Percentiles rank a stretch among this genome's conserved stretches.
Conservation (phyloP, 2,113 vertebrate genomes). For the Brachionichthys hirsutus region DNA sequence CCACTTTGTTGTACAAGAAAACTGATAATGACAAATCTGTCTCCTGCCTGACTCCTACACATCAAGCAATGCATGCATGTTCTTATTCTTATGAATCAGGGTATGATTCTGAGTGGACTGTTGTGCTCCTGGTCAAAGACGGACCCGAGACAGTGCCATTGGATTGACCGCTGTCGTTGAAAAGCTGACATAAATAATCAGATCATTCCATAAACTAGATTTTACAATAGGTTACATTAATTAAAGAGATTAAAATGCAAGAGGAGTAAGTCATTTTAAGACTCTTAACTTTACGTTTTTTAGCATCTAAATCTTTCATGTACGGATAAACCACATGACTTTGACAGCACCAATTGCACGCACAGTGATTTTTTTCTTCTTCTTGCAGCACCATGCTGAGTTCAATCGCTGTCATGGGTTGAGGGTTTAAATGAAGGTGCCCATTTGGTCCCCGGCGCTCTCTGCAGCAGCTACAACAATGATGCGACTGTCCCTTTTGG, state of each 20-base stretch:
- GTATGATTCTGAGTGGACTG: constrained; percentile 5
- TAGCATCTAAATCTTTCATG: not conserved
- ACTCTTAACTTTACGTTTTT: not conserved
- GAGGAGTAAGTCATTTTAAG: not conserved
- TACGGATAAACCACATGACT: not conserved
- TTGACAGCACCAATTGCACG: too few species aligned
- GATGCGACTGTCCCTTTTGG: constrained; percentile 8
- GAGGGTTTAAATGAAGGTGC: constrained; percentile 39
- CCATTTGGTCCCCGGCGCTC: constrained; percentile 23
- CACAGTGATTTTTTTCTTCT: too few species aligned
- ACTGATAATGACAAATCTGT: constrained; percentile 20
- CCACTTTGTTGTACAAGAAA: constrained; percentile 5
- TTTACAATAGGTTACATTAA: not conserved
- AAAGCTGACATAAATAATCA: constrained; percentile 38
- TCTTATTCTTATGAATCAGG: constrained; percentile 1
- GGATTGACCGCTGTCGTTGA: constrained; percentile 49
- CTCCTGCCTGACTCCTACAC: not conserved
- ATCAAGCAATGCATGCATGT: not conserved
- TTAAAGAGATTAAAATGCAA: not conserved
- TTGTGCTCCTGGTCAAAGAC: constrained; percentile 42
- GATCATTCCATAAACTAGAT: constrained; percentile 15
- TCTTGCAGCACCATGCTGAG: constrained; percentile 3
- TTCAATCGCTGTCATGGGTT: constrained; percentile 41
- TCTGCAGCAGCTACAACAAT: constrained; percentile 33
- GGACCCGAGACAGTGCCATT: constrained; percentile 32